phyloP scores from a whole-genome alignment of 2,797 vertebrate species.

The Brachymystax lenok region DNA sequence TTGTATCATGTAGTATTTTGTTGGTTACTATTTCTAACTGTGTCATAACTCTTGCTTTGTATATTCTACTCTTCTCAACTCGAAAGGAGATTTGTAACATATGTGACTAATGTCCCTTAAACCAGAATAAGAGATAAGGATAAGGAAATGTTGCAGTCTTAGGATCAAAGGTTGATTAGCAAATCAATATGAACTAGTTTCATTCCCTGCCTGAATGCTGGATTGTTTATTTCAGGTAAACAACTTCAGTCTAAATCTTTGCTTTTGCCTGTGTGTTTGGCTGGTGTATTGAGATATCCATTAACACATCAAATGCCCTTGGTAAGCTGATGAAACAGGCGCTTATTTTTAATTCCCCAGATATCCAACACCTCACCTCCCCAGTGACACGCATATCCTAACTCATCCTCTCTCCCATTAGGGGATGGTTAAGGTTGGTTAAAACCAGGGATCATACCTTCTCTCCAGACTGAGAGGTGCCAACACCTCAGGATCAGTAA shows the following conservation, averaged over 20 bases:
- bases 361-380: constrained; percentile 25
- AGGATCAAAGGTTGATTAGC: not conserved
- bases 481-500: constrained; percentile 31
- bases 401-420: constrained; percentile 28
- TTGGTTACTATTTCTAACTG: not conserved
- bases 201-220: not conserved
- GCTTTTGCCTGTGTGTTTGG: not conserved
- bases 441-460: constrained; percentile 24
- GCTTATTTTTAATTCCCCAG: constrained; percentile 28
- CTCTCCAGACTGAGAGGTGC: constrained; percentile 45
- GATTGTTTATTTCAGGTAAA: not conserved
- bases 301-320: constrained; percentile 47
- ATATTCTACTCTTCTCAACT: not conserved
- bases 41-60: not conserved
- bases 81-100: not conserved
- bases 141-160: not conserved
- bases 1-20: not conserved
- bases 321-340: constrained; percentile 24
- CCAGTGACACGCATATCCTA: constrained; percentile 10
- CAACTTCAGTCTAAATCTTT: not conserved
- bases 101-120: not conserved
- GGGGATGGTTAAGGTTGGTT: constrained; percentile 36
- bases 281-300: constrained; percentile 23
- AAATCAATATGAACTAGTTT: not conserved
- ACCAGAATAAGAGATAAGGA: not conserved